These are phyloP conservation scores for Zelostemma sp. DNA, from an alignment of 1,140 invertebrate species.

Conservation along the genomic window DNA sequence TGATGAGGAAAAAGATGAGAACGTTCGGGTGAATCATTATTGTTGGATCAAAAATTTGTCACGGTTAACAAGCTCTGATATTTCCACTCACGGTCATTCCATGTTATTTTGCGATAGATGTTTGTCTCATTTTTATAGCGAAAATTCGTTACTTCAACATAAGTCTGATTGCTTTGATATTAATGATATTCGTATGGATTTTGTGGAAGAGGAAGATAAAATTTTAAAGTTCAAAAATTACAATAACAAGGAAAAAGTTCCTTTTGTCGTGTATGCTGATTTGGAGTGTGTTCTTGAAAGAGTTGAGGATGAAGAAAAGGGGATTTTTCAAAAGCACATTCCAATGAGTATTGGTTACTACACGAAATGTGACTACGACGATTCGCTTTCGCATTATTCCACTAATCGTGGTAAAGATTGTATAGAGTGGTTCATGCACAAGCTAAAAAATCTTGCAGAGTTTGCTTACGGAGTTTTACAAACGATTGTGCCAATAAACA, in stretches of 20 bases:
- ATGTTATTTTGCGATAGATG: constrained; percentile 54
- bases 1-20: not conserved
- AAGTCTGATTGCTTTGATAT: not conserved
- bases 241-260: constrained; percentile 47
- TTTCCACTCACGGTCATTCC: constrained; percentile 8
- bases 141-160: constrained; percentile 43
- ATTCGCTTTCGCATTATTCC: constrained; percentile 51
- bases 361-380: constrained; percentile 58
- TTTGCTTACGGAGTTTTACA: not conserved
- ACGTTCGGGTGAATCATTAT: constrained; percentile 46
- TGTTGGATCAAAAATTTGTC: constrained; percentile 57
- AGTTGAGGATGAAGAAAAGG: constrained; percentile 32
- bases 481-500: constrained; percentile 5
- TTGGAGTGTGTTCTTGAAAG: constrained; percentile 53
- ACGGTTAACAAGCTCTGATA: constrained; percentile 38
- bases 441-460: constrained; percentile 38
- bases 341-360: constrained; percentile 60
- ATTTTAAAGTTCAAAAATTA: constrained; percentile 51
- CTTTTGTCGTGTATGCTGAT: too few relatives aligned
- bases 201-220: constrained; percentile 22
- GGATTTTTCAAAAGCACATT: constrained; percentile 51
- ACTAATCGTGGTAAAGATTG: constrained; percentile 50
- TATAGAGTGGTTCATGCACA: constrained; percentile 49
- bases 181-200: too few relatives aligned
- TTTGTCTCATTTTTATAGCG: constrained; percentile 33